A percentile compares a stretch with the other conserved stretches of the same genome.
These are phyloP conservation scores for Harpalus rufipes DNA, from an alignment of 2,888 invertebrate species.

Conservation along the genomic window DNA sequence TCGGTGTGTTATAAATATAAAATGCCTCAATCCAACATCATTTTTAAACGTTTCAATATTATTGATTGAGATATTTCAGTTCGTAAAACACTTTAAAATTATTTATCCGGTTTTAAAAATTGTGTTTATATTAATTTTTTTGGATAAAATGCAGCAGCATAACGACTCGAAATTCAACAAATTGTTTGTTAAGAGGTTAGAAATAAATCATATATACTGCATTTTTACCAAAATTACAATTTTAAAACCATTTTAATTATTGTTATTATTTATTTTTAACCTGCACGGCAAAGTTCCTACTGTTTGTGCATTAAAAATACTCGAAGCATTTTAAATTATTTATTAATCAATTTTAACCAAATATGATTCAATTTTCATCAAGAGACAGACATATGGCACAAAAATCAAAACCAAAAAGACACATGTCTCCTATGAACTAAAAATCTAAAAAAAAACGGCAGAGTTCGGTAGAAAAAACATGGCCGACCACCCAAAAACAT, in stretches of 20 bases:
- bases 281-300: not conserved
- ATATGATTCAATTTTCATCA: not conserved
- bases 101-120: not conserved
- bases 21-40: too few relatives aligned
- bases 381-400: conserved; percentile 13
- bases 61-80: not conserved
- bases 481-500: too few relatives aligned
- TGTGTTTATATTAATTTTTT: not conserved
- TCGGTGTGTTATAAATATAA: too few relatives aligned
- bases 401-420: conserved; percentile 35
- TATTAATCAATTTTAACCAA: not conserved
- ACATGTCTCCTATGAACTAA: not conserved
- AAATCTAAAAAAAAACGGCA: not conserved
- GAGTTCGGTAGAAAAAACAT: too few relatives aligned
- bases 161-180: too few relatives aligned
- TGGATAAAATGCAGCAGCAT: too few relatives aligned
- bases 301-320: not conserved
- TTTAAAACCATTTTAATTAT: not conserved
- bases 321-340: too few relatives aligned
- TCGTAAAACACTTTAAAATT: not conserved
- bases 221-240: not conserved
- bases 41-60: not conserved
- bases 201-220: too few relatives aligned
- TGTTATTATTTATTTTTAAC: not conserved
- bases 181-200: too few relatives aligned